These are phyloP conservation scores for Lepus oiostolus DNA, from an alignment of 2,797 vertebrate species.

Conservation along the genomic window DNA sequence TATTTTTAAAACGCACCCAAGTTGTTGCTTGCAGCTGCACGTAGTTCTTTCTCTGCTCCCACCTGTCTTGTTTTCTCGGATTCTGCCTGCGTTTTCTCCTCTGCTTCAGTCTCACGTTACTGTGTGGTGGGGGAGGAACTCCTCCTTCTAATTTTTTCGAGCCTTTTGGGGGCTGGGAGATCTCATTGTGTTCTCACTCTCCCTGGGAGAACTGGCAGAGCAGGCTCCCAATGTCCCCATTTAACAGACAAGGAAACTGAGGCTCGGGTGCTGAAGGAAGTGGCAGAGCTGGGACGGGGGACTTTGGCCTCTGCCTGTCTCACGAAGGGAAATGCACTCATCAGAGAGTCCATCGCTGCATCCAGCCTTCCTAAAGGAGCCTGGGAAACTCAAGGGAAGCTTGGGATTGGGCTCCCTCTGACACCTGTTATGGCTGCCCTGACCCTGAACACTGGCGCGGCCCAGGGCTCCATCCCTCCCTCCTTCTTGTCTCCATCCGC, in stretches of 20 bases:
- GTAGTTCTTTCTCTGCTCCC: background rate
- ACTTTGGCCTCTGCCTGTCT: background rate
- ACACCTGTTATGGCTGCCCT: background rate
- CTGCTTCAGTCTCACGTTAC: background rate
- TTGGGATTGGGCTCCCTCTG: background rate
- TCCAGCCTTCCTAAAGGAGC: background rate
- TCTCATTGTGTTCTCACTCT: background rate
- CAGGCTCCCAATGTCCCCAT: too few relatives aligned
- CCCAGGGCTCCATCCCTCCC: background rate
- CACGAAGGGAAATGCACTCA: background rate
- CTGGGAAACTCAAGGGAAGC: background rate
- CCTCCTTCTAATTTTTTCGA: background rate
- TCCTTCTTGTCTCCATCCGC: background rate
- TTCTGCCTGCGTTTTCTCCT: background rate
- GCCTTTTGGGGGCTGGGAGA: background rate
- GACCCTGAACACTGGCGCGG: too few relatives aligned
- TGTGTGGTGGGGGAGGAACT: background rate
- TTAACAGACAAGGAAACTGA: background rate
- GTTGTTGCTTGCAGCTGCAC: background rate
- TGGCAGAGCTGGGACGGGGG: background rate
- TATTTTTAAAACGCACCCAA: background rate
- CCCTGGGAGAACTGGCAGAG: background rate
- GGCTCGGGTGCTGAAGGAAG: too few relatives aligned
- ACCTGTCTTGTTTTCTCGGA: slow-evolving; percentile 24
- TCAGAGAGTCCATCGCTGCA: background rate